These are phyloP conservation scores for Pantala flavescens DNA, from an alignment of 1,140 invertebrate genomes.

Conservation along the genomic window DNA sequence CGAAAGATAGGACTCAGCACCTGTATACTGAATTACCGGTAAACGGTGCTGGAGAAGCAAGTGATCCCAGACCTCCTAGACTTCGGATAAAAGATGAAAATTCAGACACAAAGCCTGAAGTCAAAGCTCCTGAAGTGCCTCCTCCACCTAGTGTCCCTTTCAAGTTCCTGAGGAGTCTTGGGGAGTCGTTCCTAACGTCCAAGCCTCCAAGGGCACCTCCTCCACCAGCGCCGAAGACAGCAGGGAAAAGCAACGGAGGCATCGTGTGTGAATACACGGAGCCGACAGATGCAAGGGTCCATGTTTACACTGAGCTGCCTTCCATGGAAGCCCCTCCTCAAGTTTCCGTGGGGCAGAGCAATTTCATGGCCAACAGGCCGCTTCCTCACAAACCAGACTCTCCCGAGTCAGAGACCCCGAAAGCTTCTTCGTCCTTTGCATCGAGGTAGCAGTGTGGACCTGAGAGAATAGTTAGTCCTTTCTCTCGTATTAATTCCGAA, in stretches of 20 bases:
- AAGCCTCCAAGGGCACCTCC: constrained; percentile 28
- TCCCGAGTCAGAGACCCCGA: constrained; percentile 14
- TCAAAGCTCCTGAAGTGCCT: constrained; percentile 15
- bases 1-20: constrained; percentile 38
- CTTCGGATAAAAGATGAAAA: constrained; percentile 18
- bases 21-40: constrained; percentile 40
- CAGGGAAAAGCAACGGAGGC: neutral
- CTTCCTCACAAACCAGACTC: constrained; percentile 50
- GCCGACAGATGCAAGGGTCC: constrained; percentile 41
- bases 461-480: no score
- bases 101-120: neutral
- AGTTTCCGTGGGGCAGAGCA: constrained; percentile 32
- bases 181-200: constrained; percentile 32
- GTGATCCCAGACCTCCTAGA: constrained; percentile 31
- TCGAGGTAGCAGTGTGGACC: neutral
- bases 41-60: constrained; percentile 27
- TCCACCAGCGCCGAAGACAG: constrained; percentile 37
- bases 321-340: no score
- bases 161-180: constrained; percentile 34
- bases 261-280: constrained; percentile 56
- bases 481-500: no score
- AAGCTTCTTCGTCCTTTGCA: constrained; percentile 3
- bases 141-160: constrained; percentile 24
- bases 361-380: constrained; percentile 50
- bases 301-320: constrained; percentile 59